Evolutionary conservation across 1,140 invertebrate species (phyloP), one percentile per base, ranked within the genome.

Genomic region (Carposina sasakii): DNA sequence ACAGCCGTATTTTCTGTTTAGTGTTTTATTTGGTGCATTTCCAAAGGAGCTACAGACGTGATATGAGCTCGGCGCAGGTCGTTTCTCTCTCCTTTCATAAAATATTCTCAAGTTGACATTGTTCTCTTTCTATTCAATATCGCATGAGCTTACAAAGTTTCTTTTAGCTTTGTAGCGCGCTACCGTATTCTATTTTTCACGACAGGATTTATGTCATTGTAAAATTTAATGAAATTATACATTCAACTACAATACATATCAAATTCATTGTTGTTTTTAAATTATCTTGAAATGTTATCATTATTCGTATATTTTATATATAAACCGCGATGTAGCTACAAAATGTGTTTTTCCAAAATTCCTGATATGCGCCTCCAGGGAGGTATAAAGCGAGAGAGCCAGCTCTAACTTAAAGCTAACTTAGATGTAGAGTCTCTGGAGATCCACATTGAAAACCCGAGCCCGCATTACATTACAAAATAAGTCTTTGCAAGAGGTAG

Each of bases 1-100:
- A 66, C 47, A 49, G 46, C 46, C 59, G 62, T 67, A 63, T 64
- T 62, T 63, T 66, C 67, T 68, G 65, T 68, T 67, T 57, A 52
- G 54, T 63, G 61, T 63, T 73, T 70, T 73, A 73, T 70, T 71
- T 64, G 54, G 60, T 66, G 63, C 60, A 73, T 68, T 67, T 66
- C 53, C 51, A 55, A 68, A 50, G 52, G 51, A 52, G 52, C 44
- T 33, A 40, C 46, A 49, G 59, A 66, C 70, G 69, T 70, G 69
- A 67, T 63, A 67, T 64, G 53, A 53, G 56, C 58, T 34, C 41
- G 53, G 48, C 45, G 41, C 57, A 48, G 43, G 37, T 48, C 52
- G 52, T 34, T 40, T 39, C 49, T 48, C 51, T 43, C 39, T 57
- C 53, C 48, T 59, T 66, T 57, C 61, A 69, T 70, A 60, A 70